Evolutionary conservation across 2,113 vertebrate genomes (phyloP), one percentile per base, ranked within the genome.

Genomic region (Vimba vimba): DNA sequence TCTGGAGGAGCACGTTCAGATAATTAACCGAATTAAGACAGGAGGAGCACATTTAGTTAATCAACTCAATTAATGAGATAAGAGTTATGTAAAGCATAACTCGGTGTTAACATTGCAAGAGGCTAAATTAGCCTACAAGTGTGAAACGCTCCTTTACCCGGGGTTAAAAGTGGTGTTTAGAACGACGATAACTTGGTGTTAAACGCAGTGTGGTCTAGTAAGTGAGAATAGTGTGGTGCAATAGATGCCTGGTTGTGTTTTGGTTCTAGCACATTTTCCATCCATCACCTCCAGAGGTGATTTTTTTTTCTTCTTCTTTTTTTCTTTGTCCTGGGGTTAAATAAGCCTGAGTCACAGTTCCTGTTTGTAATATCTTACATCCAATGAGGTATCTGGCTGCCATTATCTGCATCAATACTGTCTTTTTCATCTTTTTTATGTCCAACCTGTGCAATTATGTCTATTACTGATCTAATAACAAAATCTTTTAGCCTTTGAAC

Each of bases 401-500:
- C 75, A 84, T 86, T 84, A 84, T 83, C 66, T 23, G 6, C 39
- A 21, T 25, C 39, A 79, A 81, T 57, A 78, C 27, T 47, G 36
- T 60, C 52, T 23, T 60, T 71, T 64, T 25, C 17, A 36, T 17
- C n/a, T 62, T 68, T 82, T 68, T 82, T 27, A 50, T 15, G 25
- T 68, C 59, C 36, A 81, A 73, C 69, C 79, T 77, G 2, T 55
- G 84, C 43, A 79, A 89, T 89, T 86, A 86, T 73, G 71, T 27
- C 71, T 43, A 86, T 89, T 85, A 86, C 23, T 47, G 85, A 84
- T 68, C 9, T 80, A 88, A 85, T 85, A 78, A 55, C 19, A 47
- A 12, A 30, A 19, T 60, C 27, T 57, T 81, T 86, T 69, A 86
- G 52, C 82, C 84, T 74, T 59, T 66, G 50, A 79, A 86, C 81